These are phyloP conservation scores for Sapajus apella DNA, from an alignment of 2,113 vertebrate genomes.

Conservation along the genomic window DNA sequence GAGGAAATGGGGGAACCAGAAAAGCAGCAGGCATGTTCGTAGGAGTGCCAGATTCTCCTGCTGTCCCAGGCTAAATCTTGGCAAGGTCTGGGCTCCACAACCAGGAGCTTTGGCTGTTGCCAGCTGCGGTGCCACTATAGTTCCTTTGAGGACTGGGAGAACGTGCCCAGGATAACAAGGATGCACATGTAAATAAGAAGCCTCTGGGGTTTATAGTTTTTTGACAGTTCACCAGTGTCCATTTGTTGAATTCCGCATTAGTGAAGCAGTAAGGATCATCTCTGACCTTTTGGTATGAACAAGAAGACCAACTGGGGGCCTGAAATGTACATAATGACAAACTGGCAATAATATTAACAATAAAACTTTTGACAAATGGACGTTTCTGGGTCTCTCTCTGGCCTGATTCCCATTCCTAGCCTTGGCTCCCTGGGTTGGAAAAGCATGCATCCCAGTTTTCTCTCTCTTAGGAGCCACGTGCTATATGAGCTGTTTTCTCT, in stretches of 20 bases:
- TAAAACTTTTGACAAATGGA: constrained; percentile 50
- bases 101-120: constrained; percentile 8
- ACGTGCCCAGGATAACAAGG: constrained; percentile 52
- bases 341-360: constrained; percentile 44
- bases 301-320: constrained; percentile 30
- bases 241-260: constrained; percentile 63
- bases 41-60: constrained; percentile 8
- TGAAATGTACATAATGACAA: constrained; percentile 44
- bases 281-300: constrained; percentile 54
- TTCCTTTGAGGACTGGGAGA: constrained; percentile 10
- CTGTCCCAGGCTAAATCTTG: constrained; percentile 2
- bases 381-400: background rate
- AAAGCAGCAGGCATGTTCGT: constrained; percentile 14
- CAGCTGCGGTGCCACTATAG: constrained; percentile 8
- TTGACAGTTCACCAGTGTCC: constrained; percentile 60
- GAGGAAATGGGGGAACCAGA: background rate
- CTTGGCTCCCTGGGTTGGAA: background rate
- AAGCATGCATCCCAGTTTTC: background rate
- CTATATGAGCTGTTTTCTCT: background rate
- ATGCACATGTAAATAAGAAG: constrained; percentile 55
- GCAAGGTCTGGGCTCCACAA: background rate
- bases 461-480: background rate
- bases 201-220: constrained; percentile 27
- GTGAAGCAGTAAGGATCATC: background rate
- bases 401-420: background rate